Conservation (phyloP, 53 echinoderm and acorn worm species). For the Echinarachnius parma region DNA sequence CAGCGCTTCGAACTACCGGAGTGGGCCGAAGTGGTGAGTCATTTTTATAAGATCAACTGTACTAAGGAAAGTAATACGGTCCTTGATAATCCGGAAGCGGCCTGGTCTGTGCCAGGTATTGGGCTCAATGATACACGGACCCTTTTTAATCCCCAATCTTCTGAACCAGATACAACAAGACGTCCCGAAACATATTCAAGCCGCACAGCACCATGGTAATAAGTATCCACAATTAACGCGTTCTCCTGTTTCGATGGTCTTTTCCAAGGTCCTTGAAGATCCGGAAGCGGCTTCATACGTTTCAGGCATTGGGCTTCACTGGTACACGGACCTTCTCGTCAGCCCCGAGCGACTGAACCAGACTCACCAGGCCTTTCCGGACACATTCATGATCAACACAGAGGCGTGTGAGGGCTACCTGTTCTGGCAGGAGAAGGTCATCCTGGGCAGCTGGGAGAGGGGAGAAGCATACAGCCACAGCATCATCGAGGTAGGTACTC, state of each 20-base stretch:
- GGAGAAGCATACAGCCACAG: conserved; percentile 64
- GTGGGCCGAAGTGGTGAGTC: conserved; percentile 58
- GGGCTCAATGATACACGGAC: too few species aligned
- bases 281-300: conserved; percentile 57
- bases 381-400: conserved; percentile 80
- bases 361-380: conserved; percentile 68
- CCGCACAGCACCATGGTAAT: too few species aligned
- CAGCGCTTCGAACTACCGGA: conserved; percentile 55
- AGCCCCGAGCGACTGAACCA: conserved; percentile 27
- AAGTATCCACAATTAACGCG: too few species aligned
- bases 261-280: conserved; percentile 75
- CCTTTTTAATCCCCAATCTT: too few species aligned
- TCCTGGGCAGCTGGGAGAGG: conserved; percentile 71
- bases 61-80: too few species aligned
- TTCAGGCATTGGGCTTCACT: conserved; percentile 80
- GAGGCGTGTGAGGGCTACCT: conserved; percentile 80
- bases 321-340: conserved; percentile 57
- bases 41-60: too few species aligned
- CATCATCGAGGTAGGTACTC: conserved; percentile 65
- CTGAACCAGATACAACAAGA: too few species aligned
- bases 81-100: too few species aligned
- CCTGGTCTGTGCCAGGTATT: too few species aligned
- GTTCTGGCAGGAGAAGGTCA: conserved; percentile 41
- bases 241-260: too few species aligned
- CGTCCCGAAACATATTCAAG: too few species aligned